Conservation (phyloP, 2,113 vertebrate species). For the Podarcis raffonei region DNA sequence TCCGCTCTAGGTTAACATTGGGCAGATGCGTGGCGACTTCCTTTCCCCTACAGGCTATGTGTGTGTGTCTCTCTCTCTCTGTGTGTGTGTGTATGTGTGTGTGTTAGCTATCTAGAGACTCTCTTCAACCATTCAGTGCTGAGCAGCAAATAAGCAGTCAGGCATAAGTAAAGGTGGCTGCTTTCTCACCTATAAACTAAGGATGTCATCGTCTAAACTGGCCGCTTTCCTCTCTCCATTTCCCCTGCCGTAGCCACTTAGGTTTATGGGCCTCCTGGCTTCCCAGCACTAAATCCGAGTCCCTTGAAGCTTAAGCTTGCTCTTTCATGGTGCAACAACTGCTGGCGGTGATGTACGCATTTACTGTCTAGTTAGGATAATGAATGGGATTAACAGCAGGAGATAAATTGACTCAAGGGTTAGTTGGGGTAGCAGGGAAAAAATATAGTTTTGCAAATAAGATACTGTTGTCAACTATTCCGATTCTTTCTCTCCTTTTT, state of each 20-base stretch:
- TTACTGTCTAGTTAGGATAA: constrained; percentile 36
- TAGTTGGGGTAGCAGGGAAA: neutral
- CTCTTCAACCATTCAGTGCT: neutral
- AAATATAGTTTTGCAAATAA: constrained; percentile 12
- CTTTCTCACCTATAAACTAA: constrained; percentile 22
- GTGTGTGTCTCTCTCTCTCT: neutral
- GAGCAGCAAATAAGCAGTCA: neutral
- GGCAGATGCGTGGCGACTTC: rapidly evolving
- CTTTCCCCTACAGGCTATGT: neutral
- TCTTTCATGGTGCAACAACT: constrained; percentile 1
- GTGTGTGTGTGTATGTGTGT: too few relatives aligned
- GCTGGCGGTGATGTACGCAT: neutral
- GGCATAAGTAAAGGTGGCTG: neutral
- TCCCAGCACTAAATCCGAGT: constrained; percentile 31
- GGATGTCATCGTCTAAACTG: neutral
- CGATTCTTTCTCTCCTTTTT: neutral
- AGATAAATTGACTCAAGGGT: constrained; percentile 14
- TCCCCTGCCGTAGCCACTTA: constrained; percentile 10
- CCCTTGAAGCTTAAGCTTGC: constrained; percentile 13
- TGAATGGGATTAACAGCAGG: constrained; percentile 40
- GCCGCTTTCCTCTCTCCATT: neutral
- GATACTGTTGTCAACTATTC: neutral
- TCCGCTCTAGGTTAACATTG: neutral
- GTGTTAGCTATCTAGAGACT: neutral
- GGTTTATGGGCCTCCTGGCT: neutral